phyloP scores from a whole-genome alignment of 2,113 vertebrate genomes.

The Anoplopoma fimbria region DNA sequence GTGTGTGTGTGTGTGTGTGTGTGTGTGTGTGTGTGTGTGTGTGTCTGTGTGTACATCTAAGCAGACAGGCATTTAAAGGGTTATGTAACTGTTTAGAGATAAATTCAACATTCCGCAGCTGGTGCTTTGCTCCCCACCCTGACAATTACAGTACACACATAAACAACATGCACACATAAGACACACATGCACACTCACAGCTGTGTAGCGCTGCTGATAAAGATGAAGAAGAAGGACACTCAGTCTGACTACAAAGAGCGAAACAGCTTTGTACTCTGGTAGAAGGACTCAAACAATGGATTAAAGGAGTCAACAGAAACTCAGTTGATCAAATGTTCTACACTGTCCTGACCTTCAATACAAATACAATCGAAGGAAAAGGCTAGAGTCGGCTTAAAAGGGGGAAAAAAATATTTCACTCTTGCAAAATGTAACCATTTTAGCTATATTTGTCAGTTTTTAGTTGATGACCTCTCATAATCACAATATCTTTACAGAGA shows the following conservation, averaged over 20 bases:
- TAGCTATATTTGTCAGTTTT: background rate
- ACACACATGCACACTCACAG: constrained; percentile 25
- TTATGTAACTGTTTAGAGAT: constrained; percentile 69
- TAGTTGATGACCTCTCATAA: background rate
- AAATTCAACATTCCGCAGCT: constrained; percentile 67
- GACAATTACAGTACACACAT: constrained; percentile 45
- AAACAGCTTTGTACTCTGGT: background rate
- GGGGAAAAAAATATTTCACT: background rate
- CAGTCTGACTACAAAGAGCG: background rate
- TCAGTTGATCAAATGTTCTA: background rate
- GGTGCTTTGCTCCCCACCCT: constrained; percentile 60
- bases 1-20: constrained; percentile 17
- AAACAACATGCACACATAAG: constrained; percentile 22
- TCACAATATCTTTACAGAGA: background rate
- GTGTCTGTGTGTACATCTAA: constrained; percentile 5
- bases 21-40: constrained; percentile 20
- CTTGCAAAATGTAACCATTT: background rate
- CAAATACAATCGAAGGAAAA: background rate
- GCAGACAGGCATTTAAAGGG: constrained; percentile 51
- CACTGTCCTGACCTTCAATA: constrained; percentile 1
- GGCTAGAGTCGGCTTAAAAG: too few relatives aligned
- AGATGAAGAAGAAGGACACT: background rate
- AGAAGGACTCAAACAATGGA: background rate
- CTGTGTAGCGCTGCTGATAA: constrained; percentile 7
- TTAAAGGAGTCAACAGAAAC: background rate